Evolutionary conservation across 2,797 vertebrate genomes (phyloP), one percentile per base, ranked within the genome.

Genomic region (Gymnoscopelus braueri): DNA sequence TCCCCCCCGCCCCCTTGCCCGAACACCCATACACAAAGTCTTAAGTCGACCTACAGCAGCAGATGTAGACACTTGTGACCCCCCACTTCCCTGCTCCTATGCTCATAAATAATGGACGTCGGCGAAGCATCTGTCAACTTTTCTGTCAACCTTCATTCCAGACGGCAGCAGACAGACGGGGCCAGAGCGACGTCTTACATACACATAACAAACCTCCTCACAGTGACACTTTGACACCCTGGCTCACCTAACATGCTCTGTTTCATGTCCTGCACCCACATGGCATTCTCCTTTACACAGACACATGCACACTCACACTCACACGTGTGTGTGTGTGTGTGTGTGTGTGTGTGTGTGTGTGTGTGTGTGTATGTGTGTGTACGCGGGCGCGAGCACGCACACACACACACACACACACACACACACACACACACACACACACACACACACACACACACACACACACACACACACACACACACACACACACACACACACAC

Each of bases 21-120:
- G 7, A 5, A 39, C 39, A 44, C 39, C 39, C 39, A 44, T 44
- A 44, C 39, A 44, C 8, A 44, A 10, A 44, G 39, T 44, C 7
- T 44, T 44, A 44, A 44, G 39, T 44, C 7, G 9, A 44, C 39
- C 39, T 44, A 44, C 39, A 44, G 7, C 39, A 44, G 39, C 39
- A 44, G 39, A 44, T 44, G 83, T 80, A 83, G 82, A 80, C 78
- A 57, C 71, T 74, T 52, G 39, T 44, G 39, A 44, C 39, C 39
- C 39, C 2, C 39, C 9, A 57, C 71, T 74, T 51, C 39, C 8
- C 39, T 39, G 39, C 39, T 44, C 8, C 81, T 79, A 10, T 72
- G 71, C 88, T 91, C 88, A 91, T 91, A 91, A 90, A 91, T 91
- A 91, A 91, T 90, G 87, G 87, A 90, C 83, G 60, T 63, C 12